Percentiles rank a stretch among this genome's conserved stretches.
Evolutionary conservation across 1,140 invertebrate genomes (phyloP).

Genomic region (Phenacoccus solenopsis): DNA sequence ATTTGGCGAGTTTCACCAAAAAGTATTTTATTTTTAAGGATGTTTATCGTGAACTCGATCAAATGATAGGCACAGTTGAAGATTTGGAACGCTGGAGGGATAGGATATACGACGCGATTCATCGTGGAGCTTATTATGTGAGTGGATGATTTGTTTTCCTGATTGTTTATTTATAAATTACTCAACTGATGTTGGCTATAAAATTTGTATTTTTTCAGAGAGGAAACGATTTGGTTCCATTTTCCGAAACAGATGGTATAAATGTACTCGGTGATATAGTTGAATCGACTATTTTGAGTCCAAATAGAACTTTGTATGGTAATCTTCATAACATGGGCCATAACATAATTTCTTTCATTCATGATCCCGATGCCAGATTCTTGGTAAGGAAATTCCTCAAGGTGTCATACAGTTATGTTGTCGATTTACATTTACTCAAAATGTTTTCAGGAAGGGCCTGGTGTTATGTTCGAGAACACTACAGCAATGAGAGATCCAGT

Average conservation of each 20-base stretch:
- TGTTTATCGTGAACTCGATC: slow-evolving; percentile 49
- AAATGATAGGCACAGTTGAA: slow-evolving; percentile 49
- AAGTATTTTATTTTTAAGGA: slow-evolving; percentile 37
- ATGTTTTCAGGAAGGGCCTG: slow-evolving; percentile 41
- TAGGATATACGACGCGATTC: slow-evolving; percentile 58
- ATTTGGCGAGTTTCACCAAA: no score
- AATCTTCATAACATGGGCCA: slow-evolving; percentile 60
- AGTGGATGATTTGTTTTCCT: background rate
- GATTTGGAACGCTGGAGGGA: slow-evolving; percentile 61
- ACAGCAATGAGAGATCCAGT: slow-evolving; percentile 69
- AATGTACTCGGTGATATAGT: slow-evolving; percentile 68
- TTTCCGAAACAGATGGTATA: slow-evolving; percentile 57
- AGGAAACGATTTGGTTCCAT: slow-evolving; percentile 28
- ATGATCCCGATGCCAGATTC: slow-evolving; percentile 58
- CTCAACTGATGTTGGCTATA: no score
- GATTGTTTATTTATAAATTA: no score
- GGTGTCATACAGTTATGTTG: background rate
- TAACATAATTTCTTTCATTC: slow-evolving; percentile 48
- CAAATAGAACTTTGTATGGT: slow-evolving; percentile 56
- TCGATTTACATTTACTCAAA: background rate
- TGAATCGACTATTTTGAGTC: slow-evolving; percentile 54
- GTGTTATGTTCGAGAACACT: slow-evolving; percentile 52
- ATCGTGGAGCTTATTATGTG: slow-evolving; percentile 42
- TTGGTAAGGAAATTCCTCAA: slow-evolving; percentile 36
- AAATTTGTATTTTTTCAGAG: background rate